Conservation (phyloP, 2,113 vertebrate species). For the Sula dactylatra region DNA sequence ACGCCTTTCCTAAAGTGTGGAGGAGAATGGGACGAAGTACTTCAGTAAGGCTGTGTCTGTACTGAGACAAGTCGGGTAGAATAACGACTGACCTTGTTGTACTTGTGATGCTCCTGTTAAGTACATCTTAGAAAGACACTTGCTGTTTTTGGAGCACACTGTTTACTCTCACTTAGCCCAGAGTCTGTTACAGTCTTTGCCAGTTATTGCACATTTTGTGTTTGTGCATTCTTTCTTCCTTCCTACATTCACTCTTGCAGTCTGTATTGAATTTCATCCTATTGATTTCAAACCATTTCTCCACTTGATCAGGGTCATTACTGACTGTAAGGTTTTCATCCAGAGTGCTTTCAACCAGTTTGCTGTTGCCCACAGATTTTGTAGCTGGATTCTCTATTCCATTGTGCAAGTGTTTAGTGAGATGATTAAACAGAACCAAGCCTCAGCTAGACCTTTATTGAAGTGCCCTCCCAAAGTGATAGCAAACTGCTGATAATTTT, state of each 20-base stretch:
- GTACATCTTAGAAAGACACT: background rate
- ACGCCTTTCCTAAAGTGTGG: background rate
- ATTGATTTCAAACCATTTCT: background rate
- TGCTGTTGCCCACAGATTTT: background rate
- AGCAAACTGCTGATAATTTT: background rate
- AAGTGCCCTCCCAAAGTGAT: background rate
- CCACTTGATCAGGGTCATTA: background rate
- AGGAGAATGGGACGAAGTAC: background rate
- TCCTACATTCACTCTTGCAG: background rate
- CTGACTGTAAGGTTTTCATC: background rate
- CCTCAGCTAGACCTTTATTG: background rate
- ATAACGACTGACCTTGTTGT: background rate
- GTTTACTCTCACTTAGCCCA: background rate
- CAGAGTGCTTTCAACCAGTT: background rate
- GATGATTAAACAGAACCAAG: background rate
- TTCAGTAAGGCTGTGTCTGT: background rate
- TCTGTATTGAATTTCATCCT: background rate
- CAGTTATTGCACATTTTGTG: background rate
- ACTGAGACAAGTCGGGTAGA: background rate
- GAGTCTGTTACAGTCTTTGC: background rate
- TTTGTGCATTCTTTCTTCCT: background rate
- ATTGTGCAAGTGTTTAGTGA: background rate
- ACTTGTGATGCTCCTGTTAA: background rate
- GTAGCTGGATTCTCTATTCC: background rate
- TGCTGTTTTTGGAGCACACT: background rate